Evolutionary conservation across 2,888 invertebrate genomes (phyloP).

Genomic region (Cataglyphis albicans): DNA sequence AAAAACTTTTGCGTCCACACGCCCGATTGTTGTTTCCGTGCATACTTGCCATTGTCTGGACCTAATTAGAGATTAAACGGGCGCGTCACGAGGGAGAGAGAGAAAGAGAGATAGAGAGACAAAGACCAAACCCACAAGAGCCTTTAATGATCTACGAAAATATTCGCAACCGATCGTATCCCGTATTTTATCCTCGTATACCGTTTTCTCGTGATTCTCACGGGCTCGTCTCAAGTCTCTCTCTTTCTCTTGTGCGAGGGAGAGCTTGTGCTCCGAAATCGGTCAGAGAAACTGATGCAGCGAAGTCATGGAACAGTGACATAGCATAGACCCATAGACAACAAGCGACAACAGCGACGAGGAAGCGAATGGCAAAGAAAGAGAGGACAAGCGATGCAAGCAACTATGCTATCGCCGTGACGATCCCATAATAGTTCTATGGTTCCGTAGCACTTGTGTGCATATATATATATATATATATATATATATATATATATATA

Average conservation of each 20-base stretch:
- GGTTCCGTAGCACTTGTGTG: slow-evolving; percentile 64
- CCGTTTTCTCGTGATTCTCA: slow-evolving; percentile 78
- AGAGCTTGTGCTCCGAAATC: slow-evolving; percentile 75
- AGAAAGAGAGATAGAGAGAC: slow-evolving; percentile 22
- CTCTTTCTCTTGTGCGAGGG: slow-evolving; percentile 38
- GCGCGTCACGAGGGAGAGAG: slow-evolving; percentile 1
- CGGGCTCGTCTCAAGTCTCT: slow-evolving; percentile 61
- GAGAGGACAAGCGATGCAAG: slow-evolving; percentile 59
- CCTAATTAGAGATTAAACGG: slow-evolving; percentile 66
- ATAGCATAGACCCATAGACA: slow-evolving; percentile 62
- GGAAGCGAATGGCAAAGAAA: slow-evolving; percentile 49
- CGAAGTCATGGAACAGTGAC: slow-evolving; percentile 71
- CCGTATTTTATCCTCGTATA: slow-evolving; percentile 55
- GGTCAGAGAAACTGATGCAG: slow-evolving; percentile 81
- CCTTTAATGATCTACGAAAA: slow-evolving; percentile 70
- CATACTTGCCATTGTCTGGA: slow-evolving; percentile 58
- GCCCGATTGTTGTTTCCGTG: slow-evolving; percentile 2
- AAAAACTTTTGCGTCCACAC: neutral
- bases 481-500: neutral
- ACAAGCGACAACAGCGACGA: slow-evolving; percentile 53
- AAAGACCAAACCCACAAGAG: slow-evolving; percentile 49
- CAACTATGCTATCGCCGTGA: slow-evolving; percentile 69
- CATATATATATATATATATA: neutral
- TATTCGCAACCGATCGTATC: slow-evolving; percentile 67
- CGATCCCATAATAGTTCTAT: slow-evolving; percentile 73